These are phyloP conservation scores for Mactromeris polynyma DNA, from an alignment of 2,888 invertebrate genomes.

Conservation along the genomic window DNA sequence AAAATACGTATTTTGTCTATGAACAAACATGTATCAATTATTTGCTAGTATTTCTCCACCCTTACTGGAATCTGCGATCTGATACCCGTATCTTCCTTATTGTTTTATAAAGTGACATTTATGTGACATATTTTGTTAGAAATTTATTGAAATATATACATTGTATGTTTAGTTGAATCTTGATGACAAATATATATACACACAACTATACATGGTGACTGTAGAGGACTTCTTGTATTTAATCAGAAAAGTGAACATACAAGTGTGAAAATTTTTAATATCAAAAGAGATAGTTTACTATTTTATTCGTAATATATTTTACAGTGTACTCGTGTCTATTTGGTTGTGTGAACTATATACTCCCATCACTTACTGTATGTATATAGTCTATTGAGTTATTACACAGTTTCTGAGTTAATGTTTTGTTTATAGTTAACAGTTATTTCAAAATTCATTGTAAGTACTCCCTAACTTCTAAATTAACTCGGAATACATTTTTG, in stretches of 20 bases:
- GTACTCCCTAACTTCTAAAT: background rate
- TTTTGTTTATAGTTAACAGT: background rate
- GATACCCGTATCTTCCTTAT: background rate
- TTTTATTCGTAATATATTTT: background rate
- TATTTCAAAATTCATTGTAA: background rate
- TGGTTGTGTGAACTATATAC: constrained; percentile 7
- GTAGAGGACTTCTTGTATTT: background rate
- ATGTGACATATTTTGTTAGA: background rate
- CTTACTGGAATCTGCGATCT: background rate
- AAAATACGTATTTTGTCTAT: too few species aligned
- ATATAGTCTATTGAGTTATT: background rate
- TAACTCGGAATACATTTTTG: too few species aligned
- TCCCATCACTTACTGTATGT: background rate
- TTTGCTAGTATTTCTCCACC: background rate
- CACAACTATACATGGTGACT: background rate
- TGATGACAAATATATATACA: background rate
- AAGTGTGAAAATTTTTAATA: background rate
- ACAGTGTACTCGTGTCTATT: background rate
- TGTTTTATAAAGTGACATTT: background rate
- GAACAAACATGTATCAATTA: too few species aligned
- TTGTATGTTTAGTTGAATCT: background rate
- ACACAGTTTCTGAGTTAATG: background rate
- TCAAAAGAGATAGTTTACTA: background rate
- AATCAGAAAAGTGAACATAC: background rate
- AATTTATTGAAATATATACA: background rate